Evolutionary conservation across 2,888 invertebrate genomes (phyloP), one percentile per base, ranked within the genome.

Genomic region (Idaea straminata): DNA sequence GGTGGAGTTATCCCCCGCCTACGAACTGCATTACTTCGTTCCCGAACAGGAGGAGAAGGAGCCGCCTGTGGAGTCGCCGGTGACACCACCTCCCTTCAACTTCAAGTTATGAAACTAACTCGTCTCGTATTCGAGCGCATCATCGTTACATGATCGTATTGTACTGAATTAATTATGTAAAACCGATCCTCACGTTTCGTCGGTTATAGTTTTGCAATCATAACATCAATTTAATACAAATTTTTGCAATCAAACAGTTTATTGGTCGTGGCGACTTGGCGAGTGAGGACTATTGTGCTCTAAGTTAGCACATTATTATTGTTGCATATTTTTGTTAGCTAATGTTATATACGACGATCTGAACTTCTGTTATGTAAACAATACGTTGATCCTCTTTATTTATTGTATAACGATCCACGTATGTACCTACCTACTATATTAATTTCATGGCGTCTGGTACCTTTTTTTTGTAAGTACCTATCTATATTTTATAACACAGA

Each of bases 11-110:
- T 84, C 90, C 0, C 89, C 92, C 0, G 87, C 86, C 0, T 92
- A 91, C 74, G 92, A 92, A 79, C 79, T 92, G 65, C 89, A 89
- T 68, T 92, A 91, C 75, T 92, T 88, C 76, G 83, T 91, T 34
- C 90, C 91, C 0, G 91, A 90, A 1, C 86, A 91, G 72, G 91
- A 91, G 68, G 89, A 91, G 69, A 81, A 75, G 36, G 84, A 86
- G 61, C 76, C 79, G 66, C 70, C 73, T 62, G 68, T 75, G 1
- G 83, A 83, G 57, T 72, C 38, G 7, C 25, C 63, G 6, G 61
- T 58, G 47, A 35, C 59, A 80, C 74, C 13, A 65, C 78, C 5
- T 66, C 73, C 59, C 16, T 77, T 72, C 67, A 74, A 70, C 15
- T 83, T 74, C 72, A 77, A 78, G 67, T 77, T 81, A 80, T 86